phyloP scores from a whole-genome alignment of 92 coral and sea anemone species.

The Paragorgia papillata region DNA sequence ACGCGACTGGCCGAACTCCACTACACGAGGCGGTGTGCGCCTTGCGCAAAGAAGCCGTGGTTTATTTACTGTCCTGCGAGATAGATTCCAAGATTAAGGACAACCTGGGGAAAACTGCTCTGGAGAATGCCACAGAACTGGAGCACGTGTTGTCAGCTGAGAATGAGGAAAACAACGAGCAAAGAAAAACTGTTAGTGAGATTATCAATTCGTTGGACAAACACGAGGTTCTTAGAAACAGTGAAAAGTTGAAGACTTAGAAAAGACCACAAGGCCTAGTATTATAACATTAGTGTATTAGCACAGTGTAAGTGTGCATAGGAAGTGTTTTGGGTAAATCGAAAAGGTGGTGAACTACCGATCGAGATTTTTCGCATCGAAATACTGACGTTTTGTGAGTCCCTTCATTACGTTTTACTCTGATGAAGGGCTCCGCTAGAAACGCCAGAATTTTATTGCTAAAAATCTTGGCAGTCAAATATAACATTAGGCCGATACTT shows the following conservation, averaged over 20 bases:
- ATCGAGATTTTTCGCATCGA: too few relatives aligned
- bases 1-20: constrained; percentile 89
- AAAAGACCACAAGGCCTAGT: too few relatives aligned
- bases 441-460: too few relatives aligned
- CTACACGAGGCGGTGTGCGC: constrained; percentile 98
- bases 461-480: too few relatives aligned
- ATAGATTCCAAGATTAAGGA: constrained; percentile 65
- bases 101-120: constrained; percentile 77
- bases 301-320: too few relatives aligned
- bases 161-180: neutral
- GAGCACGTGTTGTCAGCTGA: constrained; percentile 58
- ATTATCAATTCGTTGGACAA: constrained; percentile 9
- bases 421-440: too few relatives aligned
- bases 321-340: too few relatives aligned
- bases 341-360: too few relatives aligned
- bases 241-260: neutral
- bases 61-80: constrained; percentile 70
- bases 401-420: too few relatives aligned
- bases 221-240: neutral
- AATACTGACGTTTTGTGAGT: too few relatives aligned
- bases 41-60: constrained; percentile 77
- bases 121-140: constrained; percentile 73
- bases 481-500: too few relatives aligned
- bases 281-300: too few relatives aligned
- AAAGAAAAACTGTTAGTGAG: constrained; percentile 4